Evolutionary conservation across 1,140 invertebrate genomes (phyloP).

Genomic region (Camponotus floridanus): DNA sequence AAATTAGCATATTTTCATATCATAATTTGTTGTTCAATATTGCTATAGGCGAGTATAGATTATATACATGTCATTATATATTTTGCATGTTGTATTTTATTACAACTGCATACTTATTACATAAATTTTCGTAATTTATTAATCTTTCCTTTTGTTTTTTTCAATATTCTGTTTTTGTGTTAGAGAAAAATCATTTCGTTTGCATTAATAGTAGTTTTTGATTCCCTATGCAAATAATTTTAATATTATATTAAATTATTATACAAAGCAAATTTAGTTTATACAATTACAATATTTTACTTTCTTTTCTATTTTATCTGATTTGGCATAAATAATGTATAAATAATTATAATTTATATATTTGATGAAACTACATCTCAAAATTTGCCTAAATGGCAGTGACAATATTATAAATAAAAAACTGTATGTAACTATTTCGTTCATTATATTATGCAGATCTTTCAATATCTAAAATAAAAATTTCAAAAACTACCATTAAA

Average conservation of each 20-base stretch:
- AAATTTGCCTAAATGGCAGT: slow-evolving; percentile 18
- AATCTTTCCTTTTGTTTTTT: background rate
- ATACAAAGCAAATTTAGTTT: background rate
- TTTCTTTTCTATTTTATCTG: slow-evolving; percentile 2
- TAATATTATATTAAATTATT: slow-evolving; percentile 2
- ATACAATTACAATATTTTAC: background rate
- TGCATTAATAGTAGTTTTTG: background rate
- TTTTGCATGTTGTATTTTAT: slow-evolving; percentile 16
- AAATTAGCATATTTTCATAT: background rate
- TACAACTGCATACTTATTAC: background rate
- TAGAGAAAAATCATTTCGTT: slow-evolving; percentile 15
- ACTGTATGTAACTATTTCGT: background rate
- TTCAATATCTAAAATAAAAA: slow-evolving; percentile 4
- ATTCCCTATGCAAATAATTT: background rate
- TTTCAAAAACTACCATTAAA: background rate
- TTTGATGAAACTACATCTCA: slow-evolving; percentile 20
- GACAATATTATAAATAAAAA: too few species aligned
- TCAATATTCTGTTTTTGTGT: background rate
- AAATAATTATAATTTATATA: slow-evolving; percentile 44
- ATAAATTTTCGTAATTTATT: background rate
- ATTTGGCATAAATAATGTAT: background rate
- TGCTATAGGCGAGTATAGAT: slow-evolving; percentile 8
- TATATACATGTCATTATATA: background rate
- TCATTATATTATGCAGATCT: slow-evolving; percentile 4
- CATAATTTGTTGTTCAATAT: slow-evolving; percentile 6